phyloP scores from a whole-genome alignment of 2,113 vertebrate species.

The Hyperoodon ampullatus region DNA sequence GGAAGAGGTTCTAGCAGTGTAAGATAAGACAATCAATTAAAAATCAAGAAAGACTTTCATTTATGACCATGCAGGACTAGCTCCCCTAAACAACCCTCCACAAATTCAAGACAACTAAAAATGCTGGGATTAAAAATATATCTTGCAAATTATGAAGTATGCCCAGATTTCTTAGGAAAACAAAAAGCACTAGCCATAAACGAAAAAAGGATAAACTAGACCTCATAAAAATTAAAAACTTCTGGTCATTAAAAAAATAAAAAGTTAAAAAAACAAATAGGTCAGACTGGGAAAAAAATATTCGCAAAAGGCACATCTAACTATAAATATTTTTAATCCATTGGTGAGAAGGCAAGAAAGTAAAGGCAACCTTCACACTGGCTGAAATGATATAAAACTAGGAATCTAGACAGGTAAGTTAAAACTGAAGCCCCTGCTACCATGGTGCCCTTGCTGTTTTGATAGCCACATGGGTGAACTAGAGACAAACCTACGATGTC shows the following conservation, averaged over 20 bases:
- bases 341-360: neutral
- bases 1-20: neutral
- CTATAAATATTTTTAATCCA: slow-evolving; percentile 12
- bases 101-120: slow-evolving; percentile 2
- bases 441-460: neutral
- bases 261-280: neutral
- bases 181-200: neutral
- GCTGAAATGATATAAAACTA: neutral
- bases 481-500: neutral
- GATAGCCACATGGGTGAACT: neutral
- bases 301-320: neutral
- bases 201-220: neutral
- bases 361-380: neutral
- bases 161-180: neutral
- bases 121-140: neutral
- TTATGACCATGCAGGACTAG: neutral
- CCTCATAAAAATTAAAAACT: neutral
- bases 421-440: neutral
- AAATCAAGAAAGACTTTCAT: neutral
- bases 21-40: neutral
- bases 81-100: neutral
- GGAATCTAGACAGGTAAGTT: neutral
- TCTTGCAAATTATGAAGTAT: neutral
- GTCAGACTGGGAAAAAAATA: neutral
- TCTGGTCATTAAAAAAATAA: neutral